Evolutionary conservation across 92 coral and sea anemone species (phyloP).

Genomic region (Desmophyllum pertusum): DNA sequence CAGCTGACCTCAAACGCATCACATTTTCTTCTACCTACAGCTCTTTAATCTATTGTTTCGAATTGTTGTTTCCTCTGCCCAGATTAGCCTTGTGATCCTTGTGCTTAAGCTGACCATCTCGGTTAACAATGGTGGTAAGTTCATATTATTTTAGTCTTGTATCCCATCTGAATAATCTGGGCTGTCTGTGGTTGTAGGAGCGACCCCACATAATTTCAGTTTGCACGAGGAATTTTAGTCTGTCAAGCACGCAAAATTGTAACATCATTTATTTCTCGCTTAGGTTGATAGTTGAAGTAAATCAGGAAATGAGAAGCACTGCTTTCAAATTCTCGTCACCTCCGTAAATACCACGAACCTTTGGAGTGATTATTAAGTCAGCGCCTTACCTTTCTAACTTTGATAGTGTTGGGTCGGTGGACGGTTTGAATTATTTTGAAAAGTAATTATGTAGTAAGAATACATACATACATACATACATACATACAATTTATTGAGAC

Average conservation of each 20-base stretch:
- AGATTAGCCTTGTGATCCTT: conserved; percentile 41
- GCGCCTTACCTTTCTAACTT: neutral
- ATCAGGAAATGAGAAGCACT: neutral
- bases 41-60: neutral
- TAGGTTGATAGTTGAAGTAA: neutral
- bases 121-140: conserved; percentile 38
- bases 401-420: neutral
- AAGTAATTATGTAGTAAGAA: neutral
- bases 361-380: neutral
- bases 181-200: conserved; percentile 26
- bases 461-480: too few relatives aligned
- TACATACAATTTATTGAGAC: too few relatives aligned
- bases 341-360: neutral
- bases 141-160: conserved; percentile 1
- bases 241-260: neutral
- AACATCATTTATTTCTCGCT: neutral
- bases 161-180: conserved; percentile 12
- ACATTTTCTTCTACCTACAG: neutral
- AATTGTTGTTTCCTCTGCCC: neutral
- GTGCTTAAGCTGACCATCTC: conserved; percentile 36
- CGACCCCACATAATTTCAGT: neutral
- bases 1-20: neutral
- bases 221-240: neutral
- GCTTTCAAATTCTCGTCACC: neutral
- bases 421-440: neutral